Percentiles rank a stretch among this genome's conserved stretches.
phyloP scores from a whole-genome alignment of 2,888 invertebrate genomes.

The Copidosoma aretas region DNA sequence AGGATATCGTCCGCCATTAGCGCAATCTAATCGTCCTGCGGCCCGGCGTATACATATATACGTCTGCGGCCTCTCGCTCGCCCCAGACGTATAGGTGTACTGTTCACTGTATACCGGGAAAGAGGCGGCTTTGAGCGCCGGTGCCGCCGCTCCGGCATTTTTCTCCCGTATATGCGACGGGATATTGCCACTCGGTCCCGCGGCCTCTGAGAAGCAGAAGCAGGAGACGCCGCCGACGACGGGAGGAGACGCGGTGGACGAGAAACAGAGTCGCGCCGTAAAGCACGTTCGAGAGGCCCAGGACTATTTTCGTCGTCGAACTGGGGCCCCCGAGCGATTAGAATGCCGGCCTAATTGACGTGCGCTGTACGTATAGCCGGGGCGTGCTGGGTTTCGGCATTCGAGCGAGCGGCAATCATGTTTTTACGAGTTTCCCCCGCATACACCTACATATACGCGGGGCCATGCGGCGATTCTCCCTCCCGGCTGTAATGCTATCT shows the following conservation, averaged over 20 bases:
- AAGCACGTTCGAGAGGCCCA: constrained; percentile 26
- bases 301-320: constrained; percentile 28
- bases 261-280: constrained; percentile 33
- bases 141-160: constrained; percentile 10
- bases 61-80: neutral
- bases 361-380: constrained; percentile 14
- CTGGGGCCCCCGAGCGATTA: constrained; percentile 25
- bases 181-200: constrained; percentile 10
- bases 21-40: constrained; percentile 40
- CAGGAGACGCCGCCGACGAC: neutral
- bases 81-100: neutral
- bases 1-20: constrained; percentile 42
- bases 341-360: constrained; percentile 40
- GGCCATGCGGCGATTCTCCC: constrained; percentile 20
- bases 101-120: constrained; percentile 19
- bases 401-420: constrained; percentile 27
- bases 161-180: neutral
- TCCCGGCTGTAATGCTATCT: constrained; percentile 10
- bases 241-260: neutral
- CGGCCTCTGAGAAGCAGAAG: neutral
- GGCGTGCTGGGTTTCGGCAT: neutral
- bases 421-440: constrained; percentile 40
- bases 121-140: constrained; percentile 30
- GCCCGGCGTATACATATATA: neutral
- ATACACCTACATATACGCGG: constrained; percentile 21